Evolutionary conservation across 1,140 invertebrate genomes (phyloP), one percentile per base, ranked within the genome.

Genomic region (Coelopa frigida): DNA sequence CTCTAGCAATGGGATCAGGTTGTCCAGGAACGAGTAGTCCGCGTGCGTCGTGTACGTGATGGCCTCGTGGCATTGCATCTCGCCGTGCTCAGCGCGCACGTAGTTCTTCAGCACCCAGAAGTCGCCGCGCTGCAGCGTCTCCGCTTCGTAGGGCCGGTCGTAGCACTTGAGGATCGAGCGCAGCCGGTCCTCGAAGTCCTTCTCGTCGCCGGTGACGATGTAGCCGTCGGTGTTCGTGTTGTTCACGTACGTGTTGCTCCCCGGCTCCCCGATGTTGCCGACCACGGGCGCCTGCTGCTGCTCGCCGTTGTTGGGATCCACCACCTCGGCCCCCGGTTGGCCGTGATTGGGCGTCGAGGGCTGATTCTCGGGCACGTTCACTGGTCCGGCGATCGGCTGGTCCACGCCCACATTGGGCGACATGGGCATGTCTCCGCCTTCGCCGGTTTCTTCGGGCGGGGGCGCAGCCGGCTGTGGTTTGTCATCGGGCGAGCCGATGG

Each of bases 11-110:
- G 87, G 87, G 59, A 84, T 79, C 39, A 93, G 73, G 72, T 95
- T 94, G 64, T 93, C 87, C 54, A 94, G 76, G 72, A 92, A 93
- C 41, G 89, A 90, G 63, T 83, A 91, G 58, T 91, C 89, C 3
- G 86, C 89, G 65, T 94, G 91, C 7, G 91, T 94, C 1, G 90
- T 93, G 59, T 93, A 92, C 0, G 92, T 95, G 27, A 95, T 78
- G 47, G 80, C 84, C 68, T 91, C 87, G 69, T 89, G 84, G 63
- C 88, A 92, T 67, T 71, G 69, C 23, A 78, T 54, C 15, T 70
- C 58, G 12, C 76, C 76, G 45, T 79, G 76, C 51, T 78, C 75
- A 39, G 80, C 73, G 58, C 73, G 71, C 40, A 93, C 78, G 62
- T 90, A 94, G 72, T 93, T 91, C 67, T 90, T 87, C 8, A 94